Percentiles rank a stretch among this genome's conserved stretches.
Evolutionary conservation across 1,140 invertebrate species (phyloP).

Genomic region (Ruditapes philippinarum): DNA sequence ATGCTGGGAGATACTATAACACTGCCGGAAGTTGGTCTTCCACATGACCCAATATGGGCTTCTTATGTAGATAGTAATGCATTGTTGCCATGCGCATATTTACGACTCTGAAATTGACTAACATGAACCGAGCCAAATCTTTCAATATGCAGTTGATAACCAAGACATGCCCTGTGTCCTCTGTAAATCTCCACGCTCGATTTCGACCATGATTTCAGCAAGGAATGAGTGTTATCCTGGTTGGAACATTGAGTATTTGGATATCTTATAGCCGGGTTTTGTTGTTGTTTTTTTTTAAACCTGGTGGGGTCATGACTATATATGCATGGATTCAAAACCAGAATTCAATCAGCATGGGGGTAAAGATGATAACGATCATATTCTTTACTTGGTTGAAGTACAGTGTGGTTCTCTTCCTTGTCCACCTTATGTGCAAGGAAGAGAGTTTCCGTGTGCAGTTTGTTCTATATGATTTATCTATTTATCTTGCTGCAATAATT

Average conservation of each 20-base stretch:
- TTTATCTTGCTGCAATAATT: no score
- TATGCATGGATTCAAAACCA: conserved; percentile 69
- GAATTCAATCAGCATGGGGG: conserved; percentile 35
- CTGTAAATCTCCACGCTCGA: background rate
- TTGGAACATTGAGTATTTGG: conserved; percentile 62
- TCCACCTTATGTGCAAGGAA: conserved; percentile 66
- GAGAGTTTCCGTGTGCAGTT: conserved; percentile 73
- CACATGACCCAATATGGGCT: background rate
- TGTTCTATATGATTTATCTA: no score
- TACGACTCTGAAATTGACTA: background rate
- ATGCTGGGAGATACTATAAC: no score
- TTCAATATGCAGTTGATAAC: background rate
- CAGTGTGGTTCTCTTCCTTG: conserved; percentile 70
- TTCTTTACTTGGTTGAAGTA: conserved; percentile 67
- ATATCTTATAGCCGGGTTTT: conserved; percentile 28
- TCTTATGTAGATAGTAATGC: background rate
- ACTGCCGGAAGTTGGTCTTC: conserved; percentile 8
- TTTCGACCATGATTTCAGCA: conserved; percentile 49
- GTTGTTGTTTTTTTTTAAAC: background rate
- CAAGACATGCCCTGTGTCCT: conserved; percentile 22
- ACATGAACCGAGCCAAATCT: background rate
- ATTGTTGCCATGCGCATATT: background rate
- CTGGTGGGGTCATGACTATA: background rate
- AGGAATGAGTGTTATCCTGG: conserved; percentile 50
- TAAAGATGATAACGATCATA: conserved; percentile 45